Percentiles rank a stretch among this genome's conserved stretches.
Conservation (phyloP, 1,140 invertebrate species). For the Cepaea nemoralis region DNA sequence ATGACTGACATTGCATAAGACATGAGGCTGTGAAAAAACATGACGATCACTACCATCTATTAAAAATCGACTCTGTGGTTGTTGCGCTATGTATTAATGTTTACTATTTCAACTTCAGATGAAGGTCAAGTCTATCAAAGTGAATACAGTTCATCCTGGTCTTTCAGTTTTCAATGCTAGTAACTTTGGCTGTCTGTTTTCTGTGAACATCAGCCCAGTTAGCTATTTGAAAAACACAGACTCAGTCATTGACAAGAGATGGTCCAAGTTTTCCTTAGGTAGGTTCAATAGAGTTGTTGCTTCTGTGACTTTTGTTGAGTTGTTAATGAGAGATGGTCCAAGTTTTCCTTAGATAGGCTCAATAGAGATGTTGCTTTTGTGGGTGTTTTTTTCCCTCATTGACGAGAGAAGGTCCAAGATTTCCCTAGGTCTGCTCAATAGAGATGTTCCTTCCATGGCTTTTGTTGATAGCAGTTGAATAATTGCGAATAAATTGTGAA, state of each 20-base stretch:
- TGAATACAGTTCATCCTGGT: neutral
- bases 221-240: neutral
- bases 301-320: no score
- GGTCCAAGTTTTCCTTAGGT: neutral
- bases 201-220: neutral
- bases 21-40: no score
- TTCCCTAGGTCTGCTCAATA: neutral
- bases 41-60: no score
- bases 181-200: constrained; percentile 13
- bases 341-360: neutral
- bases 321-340: neutral
- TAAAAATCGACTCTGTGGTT: no score
- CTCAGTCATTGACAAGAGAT: neutral
- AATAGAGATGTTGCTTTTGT: no score
- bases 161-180: neutral
- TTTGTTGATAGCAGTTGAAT: no score
- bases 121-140: neutral
- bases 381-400: neutral
- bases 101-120: neutral
- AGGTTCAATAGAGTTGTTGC: neutral
- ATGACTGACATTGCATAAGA: no score
- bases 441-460: neutral
- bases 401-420: neutral
- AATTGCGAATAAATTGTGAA: no score
- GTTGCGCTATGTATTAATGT: neutral